Percentiles rank a stretch among this genome's conserved stretches.
phyloP scores from a whole-genome alignment of 2,797 vertebrate genomes.

The Phoebastria nigripes region DNA sequence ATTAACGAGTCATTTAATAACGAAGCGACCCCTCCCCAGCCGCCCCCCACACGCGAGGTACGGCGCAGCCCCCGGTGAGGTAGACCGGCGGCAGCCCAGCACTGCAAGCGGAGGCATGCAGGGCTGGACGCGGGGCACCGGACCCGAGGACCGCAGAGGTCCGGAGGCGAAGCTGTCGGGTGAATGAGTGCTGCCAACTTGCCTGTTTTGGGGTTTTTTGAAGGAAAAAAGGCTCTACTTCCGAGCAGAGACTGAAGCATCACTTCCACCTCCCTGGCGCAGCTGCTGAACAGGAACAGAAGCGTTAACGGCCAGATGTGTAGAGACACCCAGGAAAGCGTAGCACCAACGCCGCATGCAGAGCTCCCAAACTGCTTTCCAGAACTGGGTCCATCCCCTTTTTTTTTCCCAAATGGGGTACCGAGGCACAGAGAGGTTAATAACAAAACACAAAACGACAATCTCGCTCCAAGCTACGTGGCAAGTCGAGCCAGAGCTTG shows the following conservation, averaged over 20 bases:
- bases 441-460: neutral
- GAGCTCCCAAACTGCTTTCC: neutral
- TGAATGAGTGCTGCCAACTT: fast-evolving
- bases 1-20: neutral
- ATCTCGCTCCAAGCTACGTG: fast-evolving
- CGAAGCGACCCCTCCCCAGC: fast-evolving
- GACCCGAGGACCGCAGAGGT: fast-evolving
- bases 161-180: fast-evolving
- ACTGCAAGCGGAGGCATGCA: neutral
- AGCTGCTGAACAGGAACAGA: neutral
- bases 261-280: neutral
- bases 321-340: neutral
- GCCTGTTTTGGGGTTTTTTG: neutral
- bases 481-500: fast-evolving
- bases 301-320: neutral
- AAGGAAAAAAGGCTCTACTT: neutral
- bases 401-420: neutral
- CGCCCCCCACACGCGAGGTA: fast-evolving
- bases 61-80: neutral
- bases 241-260: neutral
- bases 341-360: neutral
- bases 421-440: conserved; percentile 31
- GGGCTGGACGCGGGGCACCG: neutral
- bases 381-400: neutral
- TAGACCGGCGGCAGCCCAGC: fast-evolving